A percentile compares a stretch with the other conserved stretches of the same genome.
These are phyloP conservation scores for Myiozetetes cayanensis DNA, from an alignment of 2,113 vertebrate genomes.

Conservation along the genomic window DNA sequence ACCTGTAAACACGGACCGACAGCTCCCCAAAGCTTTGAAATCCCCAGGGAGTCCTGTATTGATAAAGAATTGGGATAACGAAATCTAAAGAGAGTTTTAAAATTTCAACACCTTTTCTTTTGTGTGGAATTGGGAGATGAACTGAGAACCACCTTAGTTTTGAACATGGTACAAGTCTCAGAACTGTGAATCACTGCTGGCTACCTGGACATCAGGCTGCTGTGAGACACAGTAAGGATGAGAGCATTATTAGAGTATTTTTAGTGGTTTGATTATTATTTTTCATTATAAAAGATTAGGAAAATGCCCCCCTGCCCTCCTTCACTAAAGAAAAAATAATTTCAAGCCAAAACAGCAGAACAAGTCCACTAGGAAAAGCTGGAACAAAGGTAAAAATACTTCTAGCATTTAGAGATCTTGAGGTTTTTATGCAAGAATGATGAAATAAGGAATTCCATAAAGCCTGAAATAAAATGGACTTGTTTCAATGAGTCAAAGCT, in stretches of 20 bases:
- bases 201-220: background rate
- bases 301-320: accelerated
- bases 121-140: background rate
- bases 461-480: background rate
- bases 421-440: background rate
- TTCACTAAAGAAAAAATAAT: background rate
- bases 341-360: background rate
- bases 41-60: background rate
- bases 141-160: background rate
- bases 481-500: background rate
- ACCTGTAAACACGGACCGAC: accelerated
- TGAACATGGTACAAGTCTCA: background rate
- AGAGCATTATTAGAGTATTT: background rate
- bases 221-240: background rate
- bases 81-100: background rate
- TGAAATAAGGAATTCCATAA: background rate
- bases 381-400: background rate
- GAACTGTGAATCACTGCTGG: background rate
- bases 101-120: background rate
- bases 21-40: background rate
- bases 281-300: background rate
- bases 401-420: background rate
- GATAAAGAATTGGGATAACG: accelerated
- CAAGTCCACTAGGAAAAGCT: background rate
- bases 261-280: background rate